A percentile compares a stretch with the other conserved stretches of the same genome.
Conservation (phyloP, 2,797 vertebrate genomes). For the Poecilia velifera region DNA sequence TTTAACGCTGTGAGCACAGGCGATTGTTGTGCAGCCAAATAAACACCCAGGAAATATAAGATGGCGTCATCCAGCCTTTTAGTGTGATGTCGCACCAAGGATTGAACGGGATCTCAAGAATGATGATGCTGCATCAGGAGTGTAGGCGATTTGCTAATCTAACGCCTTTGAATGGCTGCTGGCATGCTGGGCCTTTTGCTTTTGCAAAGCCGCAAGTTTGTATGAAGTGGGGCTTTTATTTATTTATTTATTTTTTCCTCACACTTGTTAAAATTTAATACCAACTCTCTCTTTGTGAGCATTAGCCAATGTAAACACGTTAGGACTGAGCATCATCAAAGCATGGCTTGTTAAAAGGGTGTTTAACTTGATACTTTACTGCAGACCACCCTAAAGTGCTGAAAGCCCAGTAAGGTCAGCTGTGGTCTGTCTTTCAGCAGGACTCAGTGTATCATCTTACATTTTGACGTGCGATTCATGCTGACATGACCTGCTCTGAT, state of each 20-base stretch:
- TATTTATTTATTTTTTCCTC: conserved; percentile 13
- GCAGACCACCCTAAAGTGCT: conserved; percentile 44
- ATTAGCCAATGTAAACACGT: conserved; percentile 35
- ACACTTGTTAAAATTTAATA: conserved; percentile 33
- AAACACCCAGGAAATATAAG: conserved; percentile 52
- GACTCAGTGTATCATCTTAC: conserved; percentile 36
- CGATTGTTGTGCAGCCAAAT: conserved; percentile 50
- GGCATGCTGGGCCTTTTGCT: conserved; percentile 24
- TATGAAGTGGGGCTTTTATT: conserved; percentile 15
- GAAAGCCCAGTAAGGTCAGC: conserved; percentile 26
- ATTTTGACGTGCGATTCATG: conserved; percentile 10
- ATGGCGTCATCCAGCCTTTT: conserved; percentile 36
- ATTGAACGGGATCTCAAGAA: conserved; percentile 51
- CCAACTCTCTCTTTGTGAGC: conserved; percentile 10
- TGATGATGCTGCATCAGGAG: conserved; percentile 46
- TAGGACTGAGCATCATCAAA: conserved; percentile 19
- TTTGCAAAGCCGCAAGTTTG: conserved; percentile 20
- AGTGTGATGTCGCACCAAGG: conserved; percentile 26
- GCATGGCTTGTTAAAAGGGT: not conserved
- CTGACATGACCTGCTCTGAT: not conserved
- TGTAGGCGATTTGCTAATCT: conserved; percentile 37
- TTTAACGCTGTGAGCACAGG: conserved; percentile 39
- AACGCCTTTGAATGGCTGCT: conserved; percentile 39
- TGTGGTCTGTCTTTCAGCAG: conserved; percentile 47
- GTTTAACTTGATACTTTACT: conserved; percentile 14